Evolutionary conservation across 2,113 vertebrate species (phyloP), one percentile per base, ranked within the genome.

Genomic region (Chiloscyllium plagiosum): DNA sequence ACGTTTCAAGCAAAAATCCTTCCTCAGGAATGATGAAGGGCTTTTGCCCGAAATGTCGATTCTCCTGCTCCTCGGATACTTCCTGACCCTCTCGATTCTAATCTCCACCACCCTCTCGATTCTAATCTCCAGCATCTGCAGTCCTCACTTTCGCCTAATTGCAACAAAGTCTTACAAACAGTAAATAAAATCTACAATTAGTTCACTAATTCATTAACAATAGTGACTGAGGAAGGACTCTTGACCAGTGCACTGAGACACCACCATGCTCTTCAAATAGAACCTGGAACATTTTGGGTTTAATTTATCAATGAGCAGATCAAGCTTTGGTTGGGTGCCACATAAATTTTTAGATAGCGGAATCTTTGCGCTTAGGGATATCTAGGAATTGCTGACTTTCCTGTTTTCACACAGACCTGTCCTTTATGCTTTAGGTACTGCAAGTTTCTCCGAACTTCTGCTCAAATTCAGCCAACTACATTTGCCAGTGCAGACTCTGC

Each of bases 401-500:
- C 2, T 33, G 13, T 70, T 94, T 70, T 95, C 68, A 52, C 69
- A 7, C 24, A 22, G 8, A 26, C 61, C 85, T 95, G 50, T 95
- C 20, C 69, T 96, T 78, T 95, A 7, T 61, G 68, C 0, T 95
- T 68, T 94, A 99, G 99, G 98, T 96, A 98, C 97, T 97, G 97
- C 96, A 0, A 98, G 97, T 76, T 98, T 99, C 80, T 98, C 98
- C 0, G 98, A 99, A 96, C 97, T 99, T 70, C 96, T 99, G 96
- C 96, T 98, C 93, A 98, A 97, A 96, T 98, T 98, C 96, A 97
- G 97, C 96, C 97, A 97, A 96, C 96, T 98, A 97, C 98, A 97
- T 0, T 97, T 99, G 97, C 99, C 99, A 0, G 98, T 99, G 33
- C 98, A 98, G 61, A 98, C 99, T 0, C 96, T 99, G 65, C 97